Evolutionary conservation across 2,113 vertebrate genomes (phyloP).

Genomic region (Eulemur macaco): DNA sequence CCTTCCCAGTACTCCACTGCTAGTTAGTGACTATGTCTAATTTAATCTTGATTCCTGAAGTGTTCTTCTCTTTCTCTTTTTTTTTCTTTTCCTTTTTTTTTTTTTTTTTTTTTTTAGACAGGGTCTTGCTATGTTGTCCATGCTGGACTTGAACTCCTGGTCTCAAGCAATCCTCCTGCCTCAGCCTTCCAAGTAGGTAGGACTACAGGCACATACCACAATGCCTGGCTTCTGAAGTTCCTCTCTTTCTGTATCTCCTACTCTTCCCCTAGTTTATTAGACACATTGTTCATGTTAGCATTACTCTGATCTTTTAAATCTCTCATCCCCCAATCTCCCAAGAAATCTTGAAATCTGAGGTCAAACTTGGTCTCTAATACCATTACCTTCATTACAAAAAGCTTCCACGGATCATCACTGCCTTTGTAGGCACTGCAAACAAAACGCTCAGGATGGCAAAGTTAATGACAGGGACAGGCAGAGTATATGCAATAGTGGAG

Average conservation of each 20-base stretch:
- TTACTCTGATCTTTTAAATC: not conserved
- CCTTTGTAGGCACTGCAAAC: not conserved
- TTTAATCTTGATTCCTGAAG: not conserved
- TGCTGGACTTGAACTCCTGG: too few species aligned
- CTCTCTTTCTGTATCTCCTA: not conserved
- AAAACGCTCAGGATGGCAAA: not conserved
- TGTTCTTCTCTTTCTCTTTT: not conserved
- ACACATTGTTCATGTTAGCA: not conserved
- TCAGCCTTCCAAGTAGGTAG: too few species aligned
- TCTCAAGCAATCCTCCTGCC: too few species aligned
- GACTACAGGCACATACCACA: too few species aligned
- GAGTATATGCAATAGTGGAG: not conserved
- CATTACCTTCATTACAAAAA: not conserved
- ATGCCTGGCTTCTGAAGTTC: too few species aligned
- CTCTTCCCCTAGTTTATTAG: not conserved
- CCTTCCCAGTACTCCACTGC: not conserved
- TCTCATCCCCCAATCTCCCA: not conserved
- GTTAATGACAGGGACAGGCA: not conserved
- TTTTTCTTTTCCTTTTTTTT: too few species aligned
- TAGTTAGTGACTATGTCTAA: not conserved
- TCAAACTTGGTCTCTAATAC: not conserved
- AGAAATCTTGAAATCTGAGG: not conserved
- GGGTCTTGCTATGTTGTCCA: too few species aligned
- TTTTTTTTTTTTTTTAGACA: too few species aligned
- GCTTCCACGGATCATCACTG: not conserved